Conservation (phyloP, 2,113 vertebrate species). For the Coryphaenoides rupestris region DNA sequence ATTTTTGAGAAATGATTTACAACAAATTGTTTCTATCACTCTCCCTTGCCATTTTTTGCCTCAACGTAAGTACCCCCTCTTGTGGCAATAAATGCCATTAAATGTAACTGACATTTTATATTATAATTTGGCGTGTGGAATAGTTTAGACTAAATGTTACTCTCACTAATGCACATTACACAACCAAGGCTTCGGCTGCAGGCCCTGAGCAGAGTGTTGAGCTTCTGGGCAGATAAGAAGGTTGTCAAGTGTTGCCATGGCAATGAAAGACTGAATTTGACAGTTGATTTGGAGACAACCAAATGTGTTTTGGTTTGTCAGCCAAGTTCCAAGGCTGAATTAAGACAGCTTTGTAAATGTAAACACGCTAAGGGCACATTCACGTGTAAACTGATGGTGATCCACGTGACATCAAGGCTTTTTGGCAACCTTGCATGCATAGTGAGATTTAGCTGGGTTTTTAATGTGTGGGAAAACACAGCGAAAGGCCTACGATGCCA, state of each 20-base stretch:
- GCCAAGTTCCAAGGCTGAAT: no score
- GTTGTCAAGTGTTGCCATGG: constrained; percentile 20
- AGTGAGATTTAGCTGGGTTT: background rate
- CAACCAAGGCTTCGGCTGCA: background rate
- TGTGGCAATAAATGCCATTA: background rate
- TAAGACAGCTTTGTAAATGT: no score
- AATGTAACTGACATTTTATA: no score
- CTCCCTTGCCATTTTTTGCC: background rate
- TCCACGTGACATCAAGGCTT: no score
- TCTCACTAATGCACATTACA: background rate
- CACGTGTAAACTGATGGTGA: no score
- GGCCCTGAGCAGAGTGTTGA: background rate
- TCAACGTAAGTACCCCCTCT: constrained; percentile 14
- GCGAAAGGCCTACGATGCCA: no score
- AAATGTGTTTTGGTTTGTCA: no score
- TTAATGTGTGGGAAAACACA: background rate
- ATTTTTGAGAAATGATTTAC: no score
- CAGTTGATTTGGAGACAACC: background rate
- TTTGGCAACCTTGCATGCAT: no score
- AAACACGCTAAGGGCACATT: no score
- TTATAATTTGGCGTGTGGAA: background rate
- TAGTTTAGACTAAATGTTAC: background rate
- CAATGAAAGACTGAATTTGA: constrained; percentile 20
- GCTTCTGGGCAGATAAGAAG: constrained; percentile 3
- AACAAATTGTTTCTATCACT: no score